Conservation (phyloP, 2,888 invertebrate genomes). For the Temnothorax unifasciatus region DNA sequence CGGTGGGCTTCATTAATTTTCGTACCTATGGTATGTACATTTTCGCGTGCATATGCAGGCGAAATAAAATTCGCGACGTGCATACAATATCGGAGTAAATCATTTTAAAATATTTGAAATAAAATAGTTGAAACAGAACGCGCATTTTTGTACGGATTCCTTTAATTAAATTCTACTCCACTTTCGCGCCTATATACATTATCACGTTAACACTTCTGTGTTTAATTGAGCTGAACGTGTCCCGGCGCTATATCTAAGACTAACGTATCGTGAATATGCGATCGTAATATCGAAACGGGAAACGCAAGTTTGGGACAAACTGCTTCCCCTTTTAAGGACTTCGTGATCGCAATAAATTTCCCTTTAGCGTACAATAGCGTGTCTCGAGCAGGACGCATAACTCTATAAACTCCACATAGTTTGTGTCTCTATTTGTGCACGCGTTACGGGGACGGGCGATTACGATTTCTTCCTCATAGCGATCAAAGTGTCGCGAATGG, state of each 20-base stretch:
- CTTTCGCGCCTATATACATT: neutral
- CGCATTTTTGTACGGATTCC: conserved; percentile 31
- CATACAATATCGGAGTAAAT: neutral
- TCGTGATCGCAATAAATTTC: conserved; percentile 59
- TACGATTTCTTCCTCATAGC: conserved; percentile 68
- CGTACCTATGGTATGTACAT: neutral
- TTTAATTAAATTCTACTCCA: conserved; percentile 53
- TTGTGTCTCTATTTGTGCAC: conserved; percentile 21
- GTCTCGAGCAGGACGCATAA: neutral
- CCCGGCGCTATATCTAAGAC: conserved; percentile 9
- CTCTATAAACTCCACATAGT: conserved; percentile 63
- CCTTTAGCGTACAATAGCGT: conserved; percentile 30
- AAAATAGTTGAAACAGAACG: conserved; percentile 28
- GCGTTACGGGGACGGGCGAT: conserved; percentile 58
- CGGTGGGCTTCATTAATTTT: conserved; percentile 41
- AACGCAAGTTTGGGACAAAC: neutral
- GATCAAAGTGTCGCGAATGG: conserved; percentile 68
- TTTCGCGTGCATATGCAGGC: neutral
- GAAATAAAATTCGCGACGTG: conserved; percentile 27
- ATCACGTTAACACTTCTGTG: conserved; percentile 53
- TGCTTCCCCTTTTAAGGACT: neutral
- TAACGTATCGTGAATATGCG: neutral
- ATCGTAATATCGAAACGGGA: neutral
- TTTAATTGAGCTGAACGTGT: conserved; percentile 22
- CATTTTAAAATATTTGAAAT: conserved; percentile 36